phyloP scores from a whole-genome alignment of 2,113 vertebrate genomes.

The Chaenocephalus aceratus region DNA sequence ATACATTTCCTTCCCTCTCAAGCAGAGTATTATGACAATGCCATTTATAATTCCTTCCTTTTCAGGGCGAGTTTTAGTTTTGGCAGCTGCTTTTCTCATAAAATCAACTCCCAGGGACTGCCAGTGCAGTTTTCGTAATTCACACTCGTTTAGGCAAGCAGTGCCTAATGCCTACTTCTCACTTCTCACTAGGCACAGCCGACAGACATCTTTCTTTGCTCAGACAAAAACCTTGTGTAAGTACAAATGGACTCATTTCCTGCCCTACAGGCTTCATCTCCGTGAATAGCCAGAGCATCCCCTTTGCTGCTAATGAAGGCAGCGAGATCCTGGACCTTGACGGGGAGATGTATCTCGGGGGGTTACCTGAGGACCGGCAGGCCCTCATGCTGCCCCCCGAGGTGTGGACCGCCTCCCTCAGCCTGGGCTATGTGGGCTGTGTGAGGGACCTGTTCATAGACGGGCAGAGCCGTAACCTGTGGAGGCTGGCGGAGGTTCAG shows the following conservation, averaged over 20 bases:
- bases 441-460: constrained; percentile 93
- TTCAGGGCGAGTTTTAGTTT: constrained; percentile 29
- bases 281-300: constrained; percentile 90
- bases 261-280: constrained; percentile 89
- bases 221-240: constrained; percentile 50
- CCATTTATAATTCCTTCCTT: constrained; percentile 6
- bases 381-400: constrained; percentile 89
- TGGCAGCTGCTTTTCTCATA: constrained; percentile 14
- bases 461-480: constrained; percentile 90
- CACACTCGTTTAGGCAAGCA: constrained; percentile 37
- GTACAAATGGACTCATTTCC: constrained; percentile 48
- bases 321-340: constrained; percentile 94
- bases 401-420: constrained; percentile 91
- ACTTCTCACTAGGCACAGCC: constrained; percentile 54
- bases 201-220: constrained; percentile 65
- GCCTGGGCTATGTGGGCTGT: constrained; percentile 93
- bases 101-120: constrained; percentile 13
- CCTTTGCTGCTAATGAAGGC: constrained; percentile 91
- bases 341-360: constrained; percentile 92
- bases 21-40: background rate
- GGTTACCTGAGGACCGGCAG: constrained; percentile 88
- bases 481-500: constrained; percentile 88
- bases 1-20: constrained; percentile 23
- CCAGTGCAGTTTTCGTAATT: constrained; percentile 28
- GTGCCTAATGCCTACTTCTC: constrained; percentile 38